Conservation (phyloP, 2,113 vertebrate species). For the Silurus asotus region DNA sequence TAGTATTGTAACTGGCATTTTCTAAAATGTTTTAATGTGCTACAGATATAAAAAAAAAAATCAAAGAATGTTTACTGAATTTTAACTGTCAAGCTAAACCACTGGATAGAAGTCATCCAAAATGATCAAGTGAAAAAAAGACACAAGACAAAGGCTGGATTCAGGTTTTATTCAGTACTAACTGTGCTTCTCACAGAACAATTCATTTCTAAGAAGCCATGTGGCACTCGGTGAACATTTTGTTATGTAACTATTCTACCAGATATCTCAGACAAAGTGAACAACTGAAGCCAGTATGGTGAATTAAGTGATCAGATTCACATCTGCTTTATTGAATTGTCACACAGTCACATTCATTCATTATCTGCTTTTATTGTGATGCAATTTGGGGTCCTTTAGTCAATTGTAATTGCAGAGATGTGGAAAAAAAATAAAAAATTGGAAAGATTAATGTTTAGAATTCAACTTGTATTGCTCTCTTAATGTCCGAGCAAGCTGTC, state of each 20-base stretch:
- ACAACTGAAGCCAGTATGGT: background rate
- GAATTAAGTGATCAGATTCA: background rate
- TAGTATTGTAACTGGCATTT: slow-evolving; percentile 21
- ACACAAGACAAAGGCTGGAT: slow-evolving; percentile 10
- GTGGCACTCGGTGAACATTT: background rate
- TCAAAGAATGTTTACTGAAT: slow-evolving; percentile 28
- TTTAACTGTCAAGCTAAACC: slow-evolving; percentile 6
- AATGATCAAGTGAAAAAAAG: slow-evolving; percentile 16
- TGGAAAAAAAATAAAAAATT: slow-evolving; percentile 37
- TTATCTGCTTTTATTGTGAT: background rate
- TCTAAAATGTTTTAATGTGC: slow-evolving; percentile 33
- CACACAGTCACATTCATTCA: background rate
- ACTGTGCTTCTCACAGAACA: background rate
- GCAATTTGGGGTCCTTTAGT: background rate
- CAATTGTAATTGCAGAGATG: slow-evolving; percentile 26
- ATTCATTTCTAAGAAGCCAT: slow-evolving; percentile 14
- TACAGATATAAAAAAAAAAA: slow-evolving; percentile 26
- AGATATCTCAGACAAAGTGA: background rate
- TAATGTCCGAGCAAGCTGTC: slow-evolving; percentile 46
- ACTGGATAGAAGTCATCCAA: slow-evolving; percentile 7
- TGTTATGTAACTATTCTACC: slow-evolving; percentile 13
- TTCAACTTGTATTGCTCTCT: slow-evolving; percentile 48
- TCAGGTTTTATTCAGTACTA: slow-evolving; percentile 20
- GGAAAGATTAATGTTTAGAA: slow-evolving; percentile 41
- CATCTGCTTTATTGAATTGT: background rate